These are phyloP conservation scores for Argentina silus DNA, from an alignment of 2,797 vertebrate species.

Conservation along the genomic window DNA sequence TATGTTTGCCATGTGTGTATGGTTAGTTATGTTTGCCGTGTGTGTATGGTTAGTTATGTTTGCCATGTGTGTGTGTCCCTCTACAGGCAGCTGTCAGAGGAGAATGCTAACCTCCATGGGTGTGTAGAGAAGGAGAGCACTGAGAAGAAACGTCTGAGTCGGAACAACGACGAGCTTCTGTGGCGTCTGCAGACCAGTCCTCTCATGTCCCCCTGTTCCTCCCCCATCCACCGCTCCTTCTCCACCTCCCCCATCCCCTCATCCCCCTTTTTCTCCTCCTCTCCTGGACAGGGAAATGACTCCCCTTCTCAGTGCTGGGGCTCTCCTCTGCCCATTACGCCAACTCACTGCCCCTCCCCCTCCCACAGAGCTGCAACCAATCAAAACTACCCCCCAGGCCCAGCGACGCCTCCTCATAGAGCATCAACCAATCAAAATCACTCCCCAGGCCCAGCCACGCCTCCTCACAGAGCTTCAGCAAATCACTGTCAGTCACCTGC, in stretches of 20 bases:
- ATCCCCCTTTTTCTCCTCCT: slow-evolving; percentile 66
- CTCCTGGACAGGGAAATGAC: slow-evolving; percentile 48
- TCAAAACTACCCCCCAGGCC: slow-evolving; percentile 69
- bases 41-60: not conserved
- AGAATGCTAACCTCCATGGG: slow-evolving; percentile 95
- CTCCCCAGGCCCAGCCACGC: slow-evolving; percentile 25
- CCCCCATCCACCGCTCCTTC: slow-evolving; percentile 85
- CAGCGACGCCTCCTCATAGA: slow-evolving; percentile 66
- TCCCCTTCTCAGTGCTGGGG: slow-evolving; percentile 70
- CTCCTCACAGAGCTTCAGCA: slow-evolving; percentile 41
- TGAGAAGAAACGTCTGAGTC: slow-evolving; percentile 94
- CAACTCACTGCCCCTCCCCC: slow-evolving; percentile 57
- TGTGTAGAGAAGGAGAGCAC: slow-evolving; percentile 92
- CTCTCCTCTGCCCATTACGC: slow-evolving; percentile 68
- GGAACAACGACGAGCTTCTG: slow-evolving; percentile 94
- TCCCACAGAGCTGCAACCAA: slow-evolving; percentile 65
- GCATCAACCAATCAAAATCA: slow-evolving; percentile 11
- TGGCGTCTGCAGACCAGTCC: slow-evolving; percentile 98
- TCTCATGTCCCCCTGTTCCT: slow-evolving; percentile 84
- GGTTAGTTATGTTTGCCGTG: not conserved
- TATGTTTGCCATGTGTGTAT: not conserved
- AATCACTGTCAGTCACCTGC: slow-evolving; percentile 64
- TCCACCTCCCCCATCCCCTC: slow-evolving; percentile 73
- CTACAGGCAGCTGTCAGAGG: slow-evolving; percentile 91
- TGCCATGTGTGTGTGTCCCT: slow-evolving; percentile 5